Conservation (phyloP, 2,888 invertebrate genomes). For the Formica aserva region DNA sequence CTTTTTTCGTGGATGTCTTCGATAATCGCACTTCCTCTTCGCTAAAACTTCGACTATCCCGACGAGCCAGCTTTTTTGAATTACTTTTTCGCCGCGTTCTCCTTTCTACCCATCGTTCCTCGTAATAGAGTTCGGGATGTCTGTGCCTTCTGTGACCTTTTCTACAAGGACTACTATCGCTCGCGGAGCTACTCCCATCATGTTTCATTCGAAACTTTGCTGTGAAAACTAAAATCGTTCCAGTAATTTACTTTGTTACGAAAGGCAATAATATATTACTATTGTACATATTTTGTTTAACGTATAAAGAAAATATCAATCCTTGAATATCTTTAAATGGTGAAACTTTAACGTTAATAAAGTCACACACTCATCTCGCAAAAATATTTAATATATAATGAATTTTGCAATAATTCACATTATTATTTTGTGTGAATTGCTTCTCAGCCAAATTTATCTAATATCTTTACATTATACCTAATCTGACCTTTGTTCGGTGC, state of each 20-base stretch:
- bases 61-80: constrained; percentile 77
- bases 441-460: not conserved
- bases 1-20: constrained; percentile 84
- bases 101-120: constrained; percentile 82
- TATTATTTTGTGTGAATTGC: not conserved
- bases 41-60: constrained; percentile 83
- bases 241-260: not conserved
- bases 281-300: constrained; percentile 1
- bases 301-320: not conserved
- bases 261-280: not conserved
- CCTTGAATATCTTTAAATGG: not conserved
- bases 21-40: constrained; percentile 85
- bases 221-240: constrained; percentile 77
- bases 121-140: constrained; percentile 80
- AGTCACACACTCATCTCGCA: not conserved
- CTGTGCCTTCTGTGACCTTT: constrained; percentile 66
- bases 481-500: constrained; percentile 79
- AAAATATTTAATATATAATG: not conserved
- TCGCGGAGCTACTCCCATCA: constrained; percentile 79
- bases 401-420: not conserved
- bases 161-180: constrained; percentile 71
- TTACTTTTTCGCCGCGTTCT: constrained; percentile 78
- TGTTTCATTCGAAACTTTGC: constrained; percentile 82
- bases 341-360: not conserved
- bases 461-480: constrained; percentile 42